These are phyloP conservation scores for Mormyrops attenuatus DNA, from an alignment of 2,797 vertebrate species.

Conservation along the genomic window DNA sequence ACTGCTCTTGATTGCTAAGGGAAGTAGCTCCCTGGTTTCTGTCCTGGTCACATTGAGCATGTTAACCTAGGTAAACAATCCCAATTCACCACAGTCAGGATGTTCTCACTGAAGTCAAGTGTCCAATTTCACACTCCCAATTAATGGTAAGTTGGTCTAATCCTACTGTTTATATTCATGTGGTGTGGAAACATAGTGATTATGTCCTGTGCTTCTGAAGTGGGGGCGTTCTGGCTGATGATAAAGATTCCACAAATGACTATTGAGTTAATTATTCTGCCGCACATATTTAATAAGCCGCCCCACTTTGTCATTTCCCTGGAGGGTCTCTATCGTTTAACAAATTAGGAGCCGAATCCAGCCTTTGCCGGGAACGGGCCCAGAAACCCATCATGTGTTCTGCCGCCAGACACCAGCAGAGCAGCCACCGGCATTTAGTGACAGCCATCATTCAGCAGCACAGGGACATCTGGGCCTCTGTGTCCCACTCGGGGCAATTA, in stretches of 20 bases:
- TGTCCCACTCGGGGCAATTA: neutral
- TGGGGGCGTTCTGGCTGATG: constrained; percentile 11
- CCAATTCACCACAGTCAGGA: neutral
- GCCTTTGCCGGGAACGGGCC: constrained; percentile 9
- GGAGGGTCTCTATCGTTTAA: constrained; percentile 16
- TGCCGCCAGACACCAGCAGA: neutral
- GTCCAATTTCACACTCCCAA: constrained; percentile 12
- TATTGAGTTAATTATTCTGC: constrained; percentile 24
- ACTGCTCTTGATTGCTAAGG: constrained; percentile 4
- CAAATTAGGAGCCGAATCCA: constrained; percentile 8
- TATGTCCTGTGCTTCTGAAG: constrained; percentile 7
- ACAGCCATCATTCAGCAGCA: constrained; percentile 8
- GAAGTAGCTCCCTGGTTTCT: constrained; percentile 11
- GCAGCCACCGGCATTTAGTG: constrained; percentile 10
- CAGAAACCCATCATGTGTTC: neutral
- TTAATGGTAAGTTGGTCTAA: constrained; percentile 4
- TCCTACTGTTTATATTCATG: constrained; percentile 17
- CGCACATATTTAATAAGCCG: constrained; percentile 23
- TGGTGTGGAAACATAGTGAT: constrained; percentile 6
- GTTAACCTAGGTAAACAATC: neutral
- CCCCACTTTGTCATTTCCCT: constrained; percentile 16
- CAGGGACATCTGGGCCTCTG: neutral
- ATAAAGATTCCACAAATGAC: constrained; percentile 16
- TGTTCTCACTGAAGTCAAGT: neutral
- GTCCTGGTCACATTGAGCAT: neutral